A percentile compares a stretch with the other conserved stretches of the same genome.
Conservation (phyloP, 2,888 invertebrate genomes). For the Endomychus coccineus region DNA sequence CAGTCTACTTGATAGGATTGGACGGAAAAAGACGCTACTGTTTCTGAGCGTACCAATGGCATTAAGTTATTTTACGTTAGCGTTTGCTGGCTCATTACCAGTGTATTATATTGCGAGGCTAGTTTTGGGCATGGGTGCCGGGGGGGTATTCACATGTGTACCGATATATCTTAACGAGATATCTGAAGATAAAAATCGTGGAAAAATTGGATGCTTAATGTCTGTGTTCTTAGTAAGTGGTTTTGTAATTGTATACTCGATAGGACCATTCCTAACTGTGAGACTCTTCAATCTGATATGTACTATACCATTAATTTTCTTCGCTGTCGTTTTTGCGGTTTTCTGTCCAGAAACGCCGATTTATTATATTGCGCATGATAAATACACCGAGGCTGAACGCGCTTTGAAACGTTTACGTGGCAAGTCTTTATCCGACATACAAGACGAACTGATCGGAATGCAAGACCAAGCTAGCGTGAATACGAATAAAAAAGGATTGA, state of each 20-base stretch:
- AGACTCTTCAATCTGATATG: slow-evolving; percentile 6
- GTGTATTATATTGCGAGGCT: slow-evolving; percentile 50
- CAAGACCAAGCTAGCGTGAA: slow-evolving; percentile 32
- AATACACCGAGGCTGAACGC: background rate
- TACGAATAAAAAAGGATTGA: slow-evolving; percentile 39
- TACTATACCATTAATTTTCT: slow-evolving; percentile 23
- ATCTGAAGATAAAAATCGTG: slow-evolving; percentile 66
- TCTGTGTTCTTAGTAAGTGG: slow-evolving; percentile 62
- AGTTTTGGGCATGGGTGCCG: slow-evolving; percentile 56
- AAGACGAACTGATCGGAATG: background rate
- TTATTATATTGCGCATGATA: slow-evolving; percentile 38
- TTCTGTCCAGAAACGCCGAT: slow-evolving; percentile 77
- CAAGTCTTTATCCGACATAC: slow-evolving; percentile 46
- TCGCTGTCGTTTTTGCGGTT: slow-evolving; percentile 49
- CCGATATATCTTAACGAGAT: slow-evolving; percentile 82
- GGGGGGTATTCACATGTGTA: slow-evolving; percentile 57
- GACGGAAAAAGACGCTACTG: slow-evolving; percentile 60
- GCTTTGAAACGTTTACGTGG: background rate
- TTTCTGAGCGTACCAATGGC: slow-evolving; percentile 56
- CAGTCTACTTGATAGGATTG: slow-evolving; percentile 56
- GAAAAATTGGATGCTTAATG: slow-evolving; percentile 69
- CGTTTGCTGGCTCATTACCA: slow-evolving; percentile 45
- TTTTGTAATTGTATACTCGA: slow-evolving; percentile 46
- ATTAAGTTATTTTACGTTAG: slow-evolving; percentile 48
- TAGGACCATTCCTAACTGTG: slow-evolving; percentile 13